Evolutionary conservation across 1,140 invertebrate genomes (phyloP).

Genomic region (Nymphalis io): DNA sequence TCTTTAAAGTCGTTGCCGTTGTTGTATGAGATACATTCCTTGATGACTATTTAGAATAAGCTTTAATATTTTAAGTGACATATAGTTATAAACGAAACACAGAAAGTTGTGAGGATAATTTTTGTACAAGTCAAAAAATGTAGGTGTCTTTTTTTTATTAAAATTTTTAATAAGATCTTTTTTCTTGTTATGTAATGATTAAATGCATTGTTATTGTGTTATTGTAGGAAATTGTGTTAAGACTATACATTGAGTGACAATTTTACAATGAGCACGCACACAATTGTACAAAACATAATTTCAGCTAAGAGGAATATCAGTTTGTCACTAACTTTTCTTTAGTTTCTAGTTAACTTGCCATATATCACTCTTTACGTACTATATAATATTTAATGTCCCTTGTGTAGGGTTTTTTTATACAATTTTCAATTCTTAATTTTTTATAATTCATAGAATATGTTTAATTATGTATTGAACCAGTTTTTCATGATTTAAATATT

Average conservation of each 20-base stretch:
- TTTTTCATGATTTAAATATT: neutral
- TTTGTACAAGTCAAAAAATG: neutral
- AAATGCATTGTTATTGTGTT: neutral
- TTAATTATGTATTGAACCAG: neutral
- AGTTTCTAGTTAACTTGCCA: neutral
- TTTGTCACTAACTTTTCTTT: neutral
- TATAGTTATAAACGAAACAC: neutral
- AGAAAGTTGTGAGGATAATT: neutral
- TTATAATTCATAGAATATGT: too few species aligned
- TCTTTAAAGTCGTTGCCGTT: constrained; percentile 49
- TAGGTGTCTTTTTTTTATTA: neutral
- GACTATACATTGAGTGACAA: neutral
- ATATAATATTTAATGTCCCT: too few species aligned
- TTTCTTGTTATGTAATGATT: neutral
- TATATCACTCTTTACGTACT: neutral
- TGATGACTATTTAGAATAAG: constrained; percentile 44
- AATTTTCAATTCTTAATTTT: too few species aligned
- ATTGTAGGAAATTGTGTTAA: neutral
- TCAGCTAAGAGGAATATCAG: neutral
- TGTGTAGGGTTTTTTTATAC: too few species aligned
- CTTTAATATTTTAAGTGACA: constrained; percentile 46
- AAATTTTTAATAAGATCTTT: neutral
- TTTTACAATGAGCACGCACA: neutral
- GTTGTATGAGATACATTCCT: constrained; percentile 63
- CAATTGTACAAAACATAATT: neutral